These are phyloP conservation scores for Limnephilus auricula DNA, from an alignment of 2,888 invertebrate species.

Conservation along the genomic window DNA sequence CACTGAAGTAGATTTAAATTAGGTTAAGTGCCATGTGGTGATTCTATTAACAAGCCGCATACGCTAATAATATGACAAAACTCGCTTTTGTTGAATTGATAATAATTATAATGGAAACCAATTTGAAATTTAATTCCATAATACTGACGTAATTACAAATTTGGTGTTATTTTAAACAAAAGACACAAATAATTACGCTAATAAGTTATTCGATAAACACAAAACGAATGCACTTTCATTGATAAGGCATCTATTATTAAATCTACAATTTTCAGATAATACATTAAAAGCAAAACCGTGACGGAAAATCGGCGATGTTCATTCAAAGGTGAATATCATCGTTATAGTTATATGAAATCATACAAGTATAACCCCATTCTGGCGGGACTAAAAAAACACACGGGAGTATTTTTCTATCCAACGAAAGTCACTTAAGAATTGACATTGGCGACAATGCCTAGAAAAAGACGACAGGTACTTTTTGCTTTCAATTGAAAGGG, in stretches of 20 bases:
- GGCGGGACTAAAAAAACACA: neutral
- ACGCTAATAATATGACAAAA: neutral
- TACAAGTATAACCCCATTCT: neutral
- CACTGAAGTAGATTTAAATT: no score
- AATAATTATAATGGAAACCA: neutral
- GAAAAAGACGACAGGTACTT: neutral
- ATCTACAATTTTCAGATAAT: neutral
- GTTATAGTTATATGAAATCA: neutral
- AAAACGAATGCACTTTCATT: neutral
- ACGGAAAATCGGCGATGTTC: neutral
- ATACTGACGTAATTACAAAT: neutral
- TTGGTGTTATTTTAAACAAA: neutral
- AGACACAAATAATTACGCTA: neutral
- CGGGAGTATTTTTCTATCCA: neutral
- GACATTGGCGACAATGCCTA: no score
- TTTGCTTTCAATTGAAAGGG: neutral
- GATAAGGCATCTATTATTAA: neutral
- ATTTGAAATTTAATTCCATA: neutral
- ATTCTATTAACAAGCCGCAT: neutral
- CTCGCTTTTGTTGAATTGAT: no score
- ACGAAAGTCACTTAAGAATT: neutral
- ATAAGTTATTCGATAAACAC: neutral
- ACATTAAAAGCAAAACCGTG: no score
- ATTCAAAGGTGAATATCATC: neutral
- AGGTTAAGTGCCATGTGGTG: no score